phyloP scores from a whole-genome alignment of 2,888 invertebrate genomes.

The Agrotis ipsilon region DNA sequence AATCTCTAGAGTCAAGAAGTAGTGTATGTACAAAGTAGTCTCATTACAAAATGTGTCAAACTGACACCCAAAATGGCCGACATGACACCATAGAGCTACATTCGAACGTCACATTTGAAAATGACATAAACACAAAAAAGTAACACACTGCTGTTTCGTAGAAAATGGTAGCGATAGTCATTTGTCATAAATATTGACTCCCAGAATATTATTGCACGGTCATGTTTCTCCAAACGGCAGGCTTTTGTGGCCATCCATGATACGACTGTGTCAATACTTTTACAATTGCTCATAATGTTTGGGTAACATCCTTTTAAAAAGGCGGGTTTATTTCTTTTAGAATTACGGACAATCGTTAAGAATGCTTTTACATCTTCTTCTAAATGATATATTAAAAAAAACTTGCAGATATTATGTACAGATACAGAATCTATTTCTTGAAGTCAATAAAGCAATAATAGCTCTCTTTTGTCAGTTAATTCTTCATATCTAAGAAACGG shows the following conservation, averaged over 20 bases:
- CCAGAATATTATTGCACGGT: slow-evolving; percentile 74
- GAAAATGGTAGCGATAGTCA: slow-evolving; percentile 72
- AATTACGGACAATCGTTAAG: background rate
- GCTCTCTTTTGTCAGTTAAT: too few species aligned
- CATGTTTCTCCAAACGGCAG: slow-evolving; percentile 71
- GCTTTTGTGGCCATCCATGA: slow-evolving; percentile 65
- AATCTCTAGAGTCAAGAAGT: too few species aligned
- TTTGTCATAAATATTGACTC: slow-evolving; percentile 76
- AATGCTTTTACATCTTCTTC: slow-evolving; percentile 4
- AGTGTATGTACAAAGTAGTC: too few species aligned
- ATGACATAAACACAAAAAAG: slow-evolving; percentile 29
- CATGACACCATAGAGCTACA: slow-evolving; percentile 1
- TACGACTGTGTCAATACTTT: slow-evolving; percentile 61
- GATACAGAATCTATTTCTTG: too few species aligned
- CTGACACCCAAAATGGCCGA: slow-evolving; percentile 17
- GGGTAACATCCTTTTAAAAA: slow-evolving; percentile 27
- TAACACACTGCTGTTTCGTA: slow-evolving; percentile 58
- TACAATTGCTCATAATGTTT: slow-evolving; percentile 58
- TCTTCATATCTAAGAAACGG: too few species aligned
- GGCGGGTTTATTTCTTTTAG: slow-evolving; percentile 29
- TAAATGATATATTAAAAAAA: too few species aligned
- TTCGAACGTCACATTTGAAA: slow-evolving; percentile 48
- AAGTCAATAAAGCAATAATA: too few species aligned
- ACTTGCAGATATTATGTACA: too few species aligned
- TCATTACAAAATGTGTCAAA: background rate